Evolutionary conservation across 2,888 invertebrate genomes (phyloP).

Genomic region (Melitaea athalia): DNA sequence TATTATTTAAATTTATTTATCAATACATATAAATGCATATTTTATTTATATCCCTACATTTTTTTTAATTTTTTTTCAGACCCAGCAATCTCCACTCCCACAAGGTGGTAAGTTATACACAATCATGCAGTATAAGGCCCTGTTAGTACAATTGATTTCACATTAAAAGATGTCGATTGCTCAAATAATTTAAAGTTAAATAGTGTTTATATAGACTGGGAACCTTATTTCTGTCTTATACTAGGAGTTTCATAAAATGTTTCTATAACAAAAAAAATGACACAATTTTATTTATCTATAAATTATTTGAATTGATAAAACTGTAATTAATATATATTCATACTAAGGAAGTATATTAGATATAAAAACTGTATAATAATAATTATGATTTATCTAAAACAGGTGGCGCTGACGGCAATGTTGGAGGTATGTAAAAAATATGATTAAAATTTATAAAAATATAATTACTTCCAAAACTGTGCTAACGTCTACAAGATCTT

Average conservation of each 20-base stretch:
- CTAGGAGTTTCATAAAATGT: too few species aligned
- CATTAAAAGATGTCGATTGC: background rate
- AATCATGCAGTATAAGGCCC: background rate
- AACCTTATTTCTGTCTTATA: too few species aligned
- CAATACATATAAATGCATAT: too few species aligned
- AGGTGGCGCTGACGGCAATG: conserved; percentile 11
- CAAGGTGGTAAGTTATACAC: conserved; percentile 15
- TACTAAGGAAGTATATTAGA: background rate
- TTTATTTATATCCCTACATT: background rate
- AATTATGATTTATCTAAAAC: background rate
- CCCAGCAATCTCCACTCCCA: conserved; percentile 12
- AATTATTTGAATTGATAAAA: too few species aligned
- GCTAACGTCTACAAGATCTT: background rate
- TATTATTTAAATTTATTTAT: too few species aligned
- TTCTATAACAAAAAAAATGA: too few species aligned
- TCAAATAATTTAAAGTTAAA: background rate
- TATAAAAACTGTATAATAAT: too few species aligned
- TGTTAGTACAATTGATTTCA: background rate
- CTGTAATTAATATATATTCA: too few species aligned
- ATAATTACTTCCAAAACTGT: background rate
- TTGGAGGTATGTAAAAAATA: conserved; percentile 9
- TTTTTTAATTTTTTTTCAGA: conserved; percentile 6
- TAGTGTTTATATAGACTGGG: too few species aligned
- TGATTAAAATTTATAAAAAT: background rate
- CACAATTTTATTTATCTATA: too few species aligned